These are phyloP conservation scores for Anabas testudineus DNA, from an alignment of 2,797 vertebrate species.

Conservation along the genomic window DNA sequence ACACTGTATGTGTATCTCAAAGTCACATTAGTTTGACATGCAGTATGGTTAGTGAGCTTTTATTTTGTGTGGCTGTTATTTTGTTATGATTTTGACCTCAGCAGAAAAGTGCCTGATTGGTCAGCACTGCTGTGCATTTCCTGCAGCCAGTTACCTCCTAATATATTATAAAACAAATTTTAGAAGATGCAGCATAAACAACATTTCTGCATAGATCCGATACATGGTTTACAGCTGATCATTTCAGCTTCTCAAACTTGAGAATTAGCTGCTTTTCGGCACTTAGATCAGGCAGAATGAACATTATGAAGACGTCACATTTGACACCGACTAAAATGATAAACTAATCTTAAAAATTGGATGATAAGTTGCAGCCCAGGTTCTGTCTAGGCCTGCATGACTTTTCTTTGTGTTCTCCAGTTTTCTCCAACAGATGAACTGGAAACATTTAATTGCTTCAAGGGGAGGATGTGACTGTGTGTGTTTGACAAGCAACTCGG, in stretches of 20 bases:
- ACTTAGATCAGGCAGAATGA: neutral
- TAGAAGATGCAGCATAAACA: neutral
- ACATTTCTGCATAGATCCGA: neutral
- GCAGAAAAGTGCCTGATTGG: neutral
- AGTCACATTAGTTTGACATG: neutral
- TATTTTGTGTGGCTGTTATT: neutral
- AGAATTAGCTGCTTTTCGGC: neutral
- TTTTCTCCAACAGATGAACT: constrained; percentile 13
- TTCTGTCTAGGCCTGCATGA: constrained; percentile 8
- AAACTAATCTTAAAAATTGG: too few relatives aligned
- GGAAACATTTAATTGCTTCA: constrained; percentile 10
- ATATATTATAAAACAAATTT: neutral
- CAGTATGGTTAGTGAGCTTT: neutral
- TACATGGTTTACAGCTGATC: neutral
- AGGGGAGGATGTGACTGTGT: neutral
- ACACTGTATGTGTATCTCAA: neutral
- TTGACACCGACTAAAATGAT: neutral
- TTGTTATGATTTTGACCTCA: neutral
- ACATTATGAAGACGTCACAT: neutral
- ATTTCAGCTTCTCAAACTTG: neutral
- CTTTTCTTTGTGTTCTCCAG: neutral
- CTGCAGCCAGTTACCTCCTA: too few relatives aligned
- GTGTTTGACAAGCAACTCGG: neutral
- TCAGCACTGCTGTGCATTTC: neutral
- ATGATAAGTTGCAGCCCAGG: too few relatives aligned